phyloP scores from a whole-genome alignment of 35 echinoderm and acorn worm genomes.

The Amphiura filiformis region DNA sequence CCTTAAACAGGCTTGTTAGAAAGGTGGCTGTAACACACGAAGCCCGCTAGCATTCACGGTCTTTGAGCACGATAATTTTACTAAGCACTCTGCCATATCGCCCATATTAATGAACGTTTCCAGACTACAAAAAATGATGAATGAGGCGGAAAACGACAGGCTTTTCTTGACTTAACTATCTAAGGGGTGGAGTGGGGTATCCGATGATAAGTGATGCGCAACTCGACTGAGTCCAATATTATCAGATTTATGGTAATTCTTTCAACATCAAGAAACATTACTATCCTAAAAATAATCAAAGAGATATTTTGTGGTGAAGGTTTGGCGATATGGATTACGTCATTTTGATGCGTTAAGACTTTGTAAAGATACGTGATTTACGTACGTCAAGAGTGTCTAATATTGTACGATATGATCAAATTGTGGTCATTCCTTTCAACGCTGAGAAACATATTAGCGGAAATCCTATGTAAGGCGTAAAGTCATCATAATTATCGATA shows the following conservation, averaged over 20 bases:
- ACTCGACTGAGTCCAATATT: neutral
- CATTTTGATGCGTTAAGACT: too few species aligned
- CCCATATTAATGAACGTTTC: neutral
- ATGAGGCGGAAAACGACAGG: neutral
- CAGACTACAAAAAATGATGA: conserved; percentile 10
- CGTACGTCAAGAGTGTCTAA: too few species aligned
- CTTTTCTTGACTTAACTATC: neutral
- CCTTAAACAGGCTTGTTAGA: neutral
- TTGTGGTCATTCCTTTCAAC: too few species aligned
- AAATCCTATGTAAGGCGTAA: too few species aligned
- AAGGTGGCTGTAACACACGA: neutral
- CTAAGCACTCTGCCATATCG: neutral
- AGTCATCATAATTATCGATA: too few species aligned
- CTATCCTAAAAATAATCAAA: too few species aligned
- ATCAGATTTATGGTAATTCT: neutral
- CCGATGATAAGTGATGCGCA: neutral
- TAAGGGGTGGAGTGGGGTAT: neutral
- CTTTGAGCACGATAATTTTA: neutral
- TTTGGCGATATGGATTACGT: too few species aligned
- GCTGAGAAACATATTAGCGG: too few species aligned
- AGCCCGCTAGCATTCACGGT: conserved; percentile 3
- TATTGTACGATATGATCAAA: too few species aligned
- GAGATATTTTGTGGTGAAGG: too few species aligned
- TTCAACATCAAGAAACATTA: too few species aligned
- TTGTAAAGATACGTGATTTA: too few species aligned